A percentile compares a stretch with the other conserved stretches of the same genome.
phyloP scores from a whole-genome alignment of 2,113 vertebrate species.

The Phrynosoma blainvillii region DNA sequence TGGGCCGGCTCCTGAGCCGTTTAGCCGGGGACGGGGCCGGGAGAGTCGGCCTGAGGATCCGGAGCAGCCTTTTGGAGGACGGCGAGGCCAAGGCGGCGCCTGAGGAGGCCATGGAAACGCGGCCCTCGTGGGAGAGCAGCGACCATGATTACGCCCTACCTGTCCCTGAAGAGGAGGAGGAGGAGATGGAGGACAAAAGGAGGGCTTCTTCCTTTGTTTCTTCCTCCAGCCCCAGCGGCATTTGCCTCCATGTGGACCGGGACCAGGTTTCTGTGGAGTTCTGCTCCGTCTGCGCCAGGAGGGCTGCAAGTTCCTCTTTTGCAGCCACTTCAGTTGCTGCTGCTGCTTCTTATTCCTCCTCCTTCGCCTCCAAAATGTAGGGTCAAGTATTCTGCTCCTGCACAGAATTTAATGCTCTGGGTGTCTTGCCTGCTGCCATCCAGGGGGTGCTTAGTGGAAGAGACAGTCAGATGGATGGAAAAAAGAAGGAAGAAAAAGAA shows the following conservation, averaged over 20 bases:
- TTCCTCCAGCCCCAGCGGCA: constrained; percentile 83
- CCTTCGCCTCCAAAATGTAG: constrained; percentile 91
- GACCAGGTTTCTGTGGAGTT: constrained; percentile 98
- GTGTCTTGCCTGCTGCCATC: constrained; percentile 17
- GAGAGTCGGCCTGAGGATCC: constrained; percentile 85
- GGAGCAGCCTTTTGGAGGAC: constrained; percentile 94
- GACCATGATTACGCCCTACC: constrained; percentile 72
- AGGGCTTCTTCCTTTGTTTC: constrained; percentile 41
- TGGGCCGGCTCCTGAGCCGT: constrained; percentile 90
- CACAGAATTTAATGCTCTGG: background rate
- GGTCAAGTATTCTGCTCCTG: constrained; percentile 86
- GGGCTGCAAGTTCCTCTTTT: constrained; percentile 67
- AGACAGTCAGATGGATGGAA: constrained; percentile 42
- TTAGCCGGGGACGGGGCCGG: constrained; percentile 85
- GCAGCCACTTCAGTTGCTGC: background rate
- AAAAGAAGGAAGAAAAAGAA: constrained; percentile 14
- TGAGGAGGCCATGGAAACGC: background rate
- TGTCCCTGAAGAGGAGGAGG: constrained; percentile 60
- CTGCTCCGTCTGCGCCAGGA: constrained; percentile 93
- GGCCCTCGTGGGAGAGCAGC: constrained; percentile 69
- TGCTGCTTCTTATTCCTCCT: constrained; percentile 19
- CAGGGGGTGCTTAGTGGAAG: constrained; percentile 53
- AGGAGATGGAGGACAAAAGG: constrained; percentile 38
- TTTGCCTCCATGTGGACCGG: constrained; percentile 96
- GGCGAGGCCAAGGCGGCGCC: constrained; percentile 27